Base-by-base conservation (phyloP, 2,888 invertebrate species). In the Ernsta delagoae region DNA sequence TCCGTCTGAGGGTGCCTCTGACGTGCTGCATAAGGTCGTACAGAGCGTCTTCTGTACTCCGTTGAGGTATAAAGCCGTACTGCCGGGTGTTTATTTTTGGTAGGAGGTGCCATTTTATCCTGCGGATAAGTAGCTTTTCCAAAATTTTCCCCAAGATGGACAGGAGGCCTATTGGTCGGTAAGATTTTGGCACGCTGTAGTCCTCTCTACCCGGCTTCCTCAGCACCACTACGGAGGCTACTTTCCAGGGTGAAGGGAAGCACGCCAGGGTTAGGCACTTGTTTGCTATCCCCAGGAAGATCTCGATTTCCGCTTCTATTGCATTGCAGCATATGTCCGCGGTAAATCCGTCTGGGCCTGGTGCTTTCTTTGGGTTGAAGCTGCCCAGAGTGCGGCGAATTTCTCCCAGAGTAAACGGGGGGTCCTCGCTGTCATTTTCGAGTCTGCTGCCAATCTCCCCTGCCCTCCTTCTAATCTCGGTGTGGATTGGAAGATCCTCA, bases 301-400 rank as follows among this genome's bases (percentile, higher is more conserved):
- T 3, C 3, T 64, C 59, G 5, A 53, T 54, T 41, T 70, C 41
- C 4, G 1, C 11, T 0, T 6, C 0, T 4, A 71, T 60, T 3
- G 62, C 73, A 0, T n/a, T 4, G 0, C 24, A 1, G 39, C 74
- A 74, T 5, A 72, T 71, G 31, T 74, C 72, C 0, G 72, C 70
- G 1, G 74, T 73, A 12, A 72, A 56, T 0, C 71, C 72, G 11
- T 74, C 74, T 0, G 54, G 24, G 0, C 74, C 71, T 0, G 74
- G 74, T 3, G 74, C 74, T 53, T 72, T 74, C 34, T 68, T 71
- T 0, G 74, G 70, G 41, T 70, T 71, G 11, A 72, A 64, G 5
- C 41, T 53, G 3, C 16, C n/a, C 9, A 60, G 50, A 4, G 57
- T 54, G 34, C n/a, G 5, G 31, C n/a, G 31, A 4, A 73, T 8